Percentiles rank a stretch among this genome's conserved stretches.
These are phyloP conservation scores for Lysandra coridon DNA, from an alignment of 2,888 invertebrate genomes.

Conservation along the genomic window DNA sequence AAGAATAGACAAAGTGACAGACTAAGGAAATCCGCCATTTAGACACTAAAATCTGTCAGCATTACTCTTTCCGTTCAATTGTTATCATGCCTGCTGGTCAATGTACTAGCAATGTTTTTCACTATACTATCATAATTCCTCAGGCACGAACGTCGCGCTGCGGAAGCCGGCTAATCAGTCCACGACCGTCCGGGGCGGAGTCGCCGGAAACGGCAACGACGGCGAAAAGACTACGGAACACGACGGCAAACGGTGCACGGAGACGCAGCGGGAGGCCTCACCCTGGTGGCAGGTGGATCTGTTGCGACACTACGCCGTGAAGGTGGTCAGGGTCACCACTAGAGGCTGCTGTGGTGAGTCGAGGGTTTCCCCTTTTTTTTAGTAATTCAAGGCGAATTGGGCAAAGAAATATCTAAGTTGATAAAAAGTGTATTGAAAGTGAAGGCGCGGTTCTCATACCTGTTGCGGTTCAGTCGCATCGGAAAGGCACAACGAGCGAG, in stretches of 20 bases:
- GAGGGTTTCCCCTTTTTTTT: not conserved
- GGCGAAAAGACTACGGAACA: constrained; percentile 91
- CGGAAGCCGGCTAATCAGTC: constrained; percentile 95
- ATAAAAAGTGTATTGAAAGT: not conserved
- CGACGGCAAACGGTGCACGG: constrained; percentile 93
- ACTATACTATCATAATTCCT: not conserved
- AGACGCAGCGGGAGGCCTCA: constrained; percentile 93
- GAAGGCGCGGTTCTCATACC: too few species aligned
- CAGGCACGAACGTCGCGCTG: constrained; percentile 91
- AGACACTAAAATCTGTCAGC: too few species aligned
- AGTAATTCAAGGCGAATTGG: not conserved
- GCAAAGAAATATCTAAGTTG: not conserved
- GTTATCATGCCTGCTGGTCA: too few species aligned
- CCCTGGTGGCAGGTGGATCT: constrained; percentile 97
- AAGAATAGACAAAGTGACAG: too few species aligned
- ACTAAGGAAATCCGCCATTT: too few species aligned
- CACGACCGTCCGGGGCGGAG: constrained; percentile 91
- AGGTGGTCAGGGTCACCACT: constrained; percentile 92
- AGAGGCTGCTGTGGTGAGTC: constrained; percentile 87
- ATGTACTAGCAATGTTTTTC: too few species aligned
- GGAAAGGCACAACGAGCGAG: too few species aligned
- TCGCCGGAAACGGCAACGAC: constrained; percentile 91
- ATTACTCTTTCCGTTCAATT: too few species aligned
- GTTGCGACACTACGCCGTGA: constrained; percentile 89
- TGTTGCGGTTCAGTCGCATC: too few species aligned